Evolutionary conservation across 2,113 vertebrate species (phyloP).

Genomic region (Pseudopodoces humilis): DNA sequence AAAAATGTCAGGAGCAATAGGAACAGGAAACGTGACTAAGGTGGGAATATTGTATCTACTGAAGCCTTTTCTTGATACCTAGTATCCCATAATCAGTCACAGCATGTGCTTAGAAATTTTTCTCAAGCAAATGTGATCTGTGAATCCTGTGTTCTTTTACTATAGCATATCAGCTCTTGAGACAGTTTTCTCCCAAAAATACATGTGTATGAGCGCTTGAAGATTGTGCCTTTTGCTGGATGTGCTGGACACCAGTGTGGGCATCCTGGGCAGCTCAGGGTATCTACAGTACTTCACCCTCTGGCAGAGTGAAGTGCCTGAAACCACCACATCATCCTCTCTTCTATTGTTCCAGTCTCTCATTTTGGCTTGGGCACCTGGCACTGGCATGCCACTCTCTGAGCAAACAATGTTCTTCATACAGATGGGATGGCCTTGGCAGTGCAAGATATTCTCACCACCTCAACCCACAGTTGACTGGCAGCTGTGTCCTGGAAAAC

Average conservation of each 20-base stretch:
- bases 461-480: constrained; percentile 43
- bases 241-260: background rate
- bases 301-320: background rate
- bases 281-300: background rate
- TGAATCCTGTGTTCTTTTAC: background rate
- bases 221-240: background rate
- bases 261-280: background rate
- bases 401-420: constrained; percentile 9
- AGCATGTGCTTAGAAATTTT: background rate
- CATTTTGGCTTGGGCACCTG: constrained; percentile 28
- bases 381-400: background rate
- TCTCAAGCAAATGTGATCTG: background rate
- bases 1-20: background rate
- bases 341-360: background rate
- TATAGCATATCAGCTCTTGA: background rate
- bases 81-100: background rate
- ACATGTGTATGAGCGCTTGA: fast-evolving
- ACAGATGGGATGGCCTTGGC: constrained; percentile 14
- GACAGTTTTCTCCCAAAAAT: background rate
- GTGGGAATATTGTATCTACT: background rate
- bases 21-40: background rate
- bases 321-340: background rate
- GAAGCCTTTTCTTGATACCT: background rate
- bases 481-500: constrained; percentile 49
- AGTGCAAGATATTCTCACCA: background rate